Conservation (phyloP, 2,797 vertebrate species). For the Pseudochromis fuscus region DNA sequence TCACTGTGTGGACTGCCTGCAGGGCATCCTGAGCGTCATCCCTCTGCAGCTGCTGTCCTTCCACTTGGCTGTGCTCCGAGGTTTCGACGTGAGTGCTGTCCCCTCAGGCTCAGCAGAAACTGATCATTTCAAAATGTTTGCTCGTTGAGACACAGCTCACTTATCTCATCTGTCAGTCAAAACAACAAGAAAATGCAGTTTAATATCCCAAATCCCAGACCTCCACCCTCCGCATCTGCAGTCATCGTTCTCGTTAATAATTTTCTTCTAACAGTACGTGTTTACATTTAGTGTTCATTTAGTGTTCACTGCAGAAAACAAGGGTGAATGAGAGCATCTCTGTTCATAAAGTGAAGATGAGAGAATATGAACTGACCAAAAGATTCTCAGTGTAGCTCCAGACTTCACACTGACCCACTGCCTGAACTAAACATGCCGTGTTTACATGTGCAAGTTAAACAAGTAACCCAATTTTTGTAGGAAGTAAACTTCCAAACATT, state of each 20-base stretch:
- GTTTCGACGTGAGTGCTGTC: constrained; percentile 91
- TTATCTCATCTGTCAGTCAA: background rate
- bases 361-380: background rate
- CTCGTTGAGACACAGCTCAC: constrained; percentile 7
- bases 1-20: constrained; percentile 96
- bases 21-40: constrained; percentile 97
- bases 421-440: constrained; percentile 30
- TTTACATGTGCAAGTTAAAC: constrained; percentile 29
- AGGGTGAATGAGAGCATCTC: background rate
- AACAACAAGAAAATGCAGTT: background rate
- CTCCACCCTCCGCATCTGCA: constrained; percentile 1
- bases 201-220: background rate
- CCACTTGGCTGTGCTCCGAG: constrained; percentile 96
- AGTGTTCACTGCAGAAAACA: background rate
- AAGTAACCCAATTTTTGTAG: background rate
- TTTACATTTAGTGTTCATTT: background rate
- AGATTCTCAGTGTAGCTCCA: background rate
- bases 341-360: background rate
- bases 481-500: constrained; percentile 6
- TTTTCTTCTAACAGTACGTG: background rate
- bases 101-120: background rate
- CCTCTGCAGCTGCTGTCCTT: constrained; percentile 97
- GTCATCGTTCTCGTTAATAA: background rate
- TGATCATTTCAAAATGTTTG: background rate
- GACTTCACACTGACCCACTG: background rate